Percentiles rank a stretch among this genome's conserved stretches.
These are phyloP conservation scores for Mormyrus hasselquistii DNA, from an alignment of 2,797 vertebrate genomes.

Conservation along the genomic window DNA sequence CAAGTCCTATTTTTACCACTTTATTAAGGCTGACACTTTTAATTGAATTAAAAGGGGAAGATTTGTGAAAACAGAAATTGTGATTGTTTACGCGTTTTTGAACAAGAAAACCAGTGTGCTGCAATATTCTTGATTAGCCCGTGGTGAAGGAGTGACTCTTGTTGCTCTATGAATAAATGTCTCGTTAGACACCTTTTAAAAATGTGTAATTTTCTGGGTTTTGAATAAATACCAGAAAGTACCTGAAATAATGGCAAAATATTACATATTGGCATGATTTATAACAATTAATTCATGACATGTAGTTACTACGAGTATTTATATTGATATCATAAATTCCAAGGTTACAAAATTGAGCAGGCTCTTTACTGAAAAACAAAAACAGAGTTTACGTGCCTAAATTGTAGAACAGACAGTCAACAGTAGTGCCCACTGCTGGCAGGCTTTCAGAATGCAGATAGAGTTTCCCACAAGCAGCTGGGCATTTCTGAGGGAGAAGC, in stretches of 20 bases:
- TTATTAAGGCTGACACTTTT: neutral
- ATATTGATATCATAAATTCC: neutral
- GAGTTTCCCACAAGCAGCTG: neutral
- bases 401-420: neutral
- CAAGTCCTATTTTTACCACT: neutral
- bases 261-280: neutral
- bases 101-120: neutral
- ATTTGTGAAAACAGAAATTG: neutral
- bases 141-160: neutral
- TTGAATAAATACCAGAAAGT: neutral
- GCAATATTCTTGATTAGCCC: neutral
- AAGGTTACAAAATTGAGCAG: neutral
- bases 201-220: neutral
- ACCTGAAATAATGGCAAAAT: neutral
- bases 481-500: neutral
- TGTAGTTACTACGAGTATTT: neutral
- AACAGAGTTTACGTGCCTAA: neutral
- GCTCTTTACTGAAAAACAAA: neutral
- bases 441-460: neutral
- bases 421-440: neutral
- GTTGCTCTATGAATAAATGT: neutral
- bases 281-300: neutral
- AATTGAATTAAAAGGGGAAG: neutral
- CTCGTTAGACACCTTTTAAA: neutral
- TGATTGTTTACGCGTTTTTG: neutral